Conservation (phyloP, 2,888 invertebrate species). For the Drosophila aldrichi region DNA sequence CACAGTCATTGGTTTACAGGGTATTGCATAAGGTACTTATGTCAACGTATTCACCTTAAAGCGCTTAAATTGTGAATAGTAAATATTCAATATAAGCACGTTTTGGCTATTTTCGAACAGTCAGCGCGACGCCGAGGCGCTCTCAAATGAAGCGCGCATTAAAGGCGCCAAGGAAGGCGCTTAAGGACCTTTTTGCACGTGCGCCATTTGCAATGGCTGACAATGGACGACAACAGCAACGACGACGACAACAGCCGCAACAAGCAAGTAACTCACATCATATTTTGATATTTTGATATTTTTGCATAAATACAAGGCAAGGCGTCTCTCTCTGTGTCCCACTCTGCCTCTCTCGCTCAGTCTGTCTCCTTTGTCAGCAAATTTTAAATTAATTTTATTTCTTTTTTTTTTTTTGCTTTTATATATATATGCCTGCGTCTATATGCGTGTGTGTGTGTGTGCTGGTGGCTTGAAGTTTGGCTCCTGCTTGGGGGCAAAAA, state of each 20-base stretch:
- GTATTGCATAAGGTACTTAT: conserved; percentile 6
- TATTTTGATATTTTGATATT: conserved; percentile 59
- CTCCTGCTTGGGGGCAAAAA: conserved; percentile 11
- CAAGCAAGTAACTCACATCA: conserved; percentile 34
- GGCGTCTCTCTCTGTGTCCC: background rate
- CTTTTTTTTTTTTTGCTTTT: conserved; percentile 32
- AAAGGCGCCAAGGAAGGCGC: conserved; percentile 6
- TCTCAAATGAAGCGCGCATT: conserved; percentile 37
- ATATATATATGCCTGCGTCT: conserved; percentile 9
- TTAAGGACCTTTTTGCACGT: conserved; percentile 29
- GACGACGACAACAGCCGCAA: conserved; percentile 1
- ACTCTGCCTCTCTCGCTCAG: background rate
- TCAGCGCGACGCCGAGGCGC: conserved; percentile 13
- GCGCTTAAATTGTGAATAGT: conserved; percentile 18
- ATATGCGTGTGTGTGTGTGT: background rate
- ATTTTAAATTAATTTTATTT: conserved; percentile 73
- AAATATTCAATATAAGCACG: conserved; percentile 32
- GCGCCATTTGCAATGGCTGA: conserved; percentile 26
- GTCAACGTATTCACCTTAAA: conserved; percentile 22
- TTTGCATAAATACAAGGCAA: conserved; percentile 67
- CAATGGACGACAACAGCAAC: conserved; percentile 23
- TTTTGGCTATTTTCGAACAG: conserved; percentile 31
- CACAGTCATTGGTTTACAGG: background rate
- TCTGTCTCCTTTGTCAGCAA: conserved; percentile 63
- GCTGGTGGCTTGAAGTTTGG: conserved; percentile 20